Percentiles rank a stretch among this genome's conserved stretches.
Evolutionary conservation across 2,113 vertebrate genomes (phyloP).

Genomic region (Albula glossodonta): DNA sequence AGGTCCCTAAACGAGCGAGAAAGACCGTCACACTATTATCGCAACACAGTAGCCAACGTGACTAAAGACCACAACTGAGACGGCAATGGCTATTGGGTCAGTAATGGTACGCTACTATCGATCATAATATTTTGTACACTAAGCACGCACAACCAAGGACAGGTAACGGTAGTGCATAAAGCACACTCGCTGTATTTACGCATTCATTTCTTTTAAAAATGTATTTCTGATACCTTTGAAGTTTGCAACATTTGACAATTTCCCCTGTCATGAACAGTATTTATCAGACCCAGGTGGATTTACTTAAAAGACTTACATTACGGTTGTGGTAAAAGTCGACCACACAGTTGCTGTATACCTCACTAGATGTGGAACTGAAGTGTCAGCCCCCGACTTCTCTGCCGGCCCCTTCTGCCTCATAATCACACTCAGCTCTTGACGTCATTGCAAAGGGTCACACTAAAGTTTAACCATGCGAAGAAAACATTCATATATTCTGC

Average conservation of each 20-base stretch:
- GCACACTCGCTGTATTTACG: neutral
- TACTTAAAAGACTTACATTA: neutral
- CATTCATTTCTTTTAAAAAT: neutral
- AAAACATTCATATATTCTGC: neutral
- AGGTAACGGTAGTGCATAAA: neutral
- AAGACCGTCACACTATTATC: conserved; percentile 18
- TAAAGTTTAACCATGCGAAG: neutral
- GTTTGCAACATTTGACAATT: neutral
- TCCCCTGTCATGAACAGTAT: neutral
- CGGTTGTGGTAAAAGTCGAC: no score
- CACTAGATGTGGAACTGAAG: neutral
- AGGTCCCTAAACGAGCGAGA: conserved; percentile 22
- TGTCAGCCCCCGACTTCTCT: neutral
- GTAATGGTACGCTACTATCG: neutral
- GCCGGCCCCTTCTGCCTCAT: neutral
- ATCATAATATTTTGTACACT: conserved; percentile 1
- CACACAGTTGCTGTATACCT: neutral
- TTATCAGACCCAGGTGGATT: neutral
- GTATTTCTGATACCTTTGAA: neutral
- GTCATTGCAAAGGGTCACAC: neutral
- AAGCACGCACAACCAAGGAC: neutral
- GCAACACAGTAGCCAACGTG: neutral
- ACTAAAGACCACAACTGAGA: neutral
- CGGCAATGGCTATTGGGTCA: neutral
- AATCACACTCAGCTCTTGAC: neutral